Base-by-base conservation (phyloP, 2,888 invertebrate genomes). In the Pandemis heparana region DNA sequence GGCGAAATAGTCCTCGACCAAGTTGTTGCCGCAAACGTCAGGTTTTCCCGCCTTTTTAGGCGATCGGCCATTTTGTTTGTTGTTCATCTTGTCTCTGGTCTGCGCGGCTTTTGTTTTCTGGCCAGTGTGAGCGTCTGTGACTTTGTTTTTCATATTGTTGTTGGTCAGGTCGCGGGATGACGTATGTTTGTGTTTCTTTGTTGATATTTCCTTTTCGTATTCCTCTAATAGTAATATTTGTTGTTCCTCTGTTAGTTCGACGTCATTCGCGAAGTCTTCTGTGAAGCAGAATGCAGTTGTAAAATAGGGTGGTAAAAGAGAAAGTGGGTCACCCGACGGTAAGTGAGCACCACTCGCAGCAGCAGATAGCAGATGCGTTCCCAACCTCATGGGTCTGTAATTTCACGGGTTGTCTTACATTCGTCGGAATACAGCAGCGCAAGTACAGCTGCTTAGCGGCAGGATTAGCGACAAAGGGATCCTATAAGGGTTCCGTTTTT, bases 211-310 rank as follows among this genome's bases (percentile, higher is more conserved):
- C 75, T 93, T 95, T 85, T 97, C 96, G 85, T 96, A 97, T 82
- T 96, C 96, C 82, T 96, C 95, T 81, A 96, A 88, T 70, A 96
- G 91, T 80, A 96, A 89, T 5, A 92, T 96, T 85, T 96, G 96
- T 82, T 96, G 96, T 88, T 96, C 96, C 87, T 96, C 96, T 5
- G 96, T 95, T 70, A 97, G 88, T 87, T 96, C 96, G 73, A 96
- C 94, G 85, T 96, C 95, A 79, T 94, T 89, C 56, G 95, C 95
- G 89, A 96, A 96, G 85, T 96, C 96, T 90, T 96, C 96, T 95
- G 91, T 78, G 92, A 89, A 84, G 72, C 63, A 46, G 23, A 43
- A 43, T 12, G 14, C 16, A 48, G 60, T 65, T 65, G 53, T 23
- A 63, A 14, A 53, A 75, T 61, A 75, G 23, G 23, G 23, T 32